phyloP scores from a whole-genome alignment of 2,888 invertebrate species.

The Leucozona laternaria region DNA sequence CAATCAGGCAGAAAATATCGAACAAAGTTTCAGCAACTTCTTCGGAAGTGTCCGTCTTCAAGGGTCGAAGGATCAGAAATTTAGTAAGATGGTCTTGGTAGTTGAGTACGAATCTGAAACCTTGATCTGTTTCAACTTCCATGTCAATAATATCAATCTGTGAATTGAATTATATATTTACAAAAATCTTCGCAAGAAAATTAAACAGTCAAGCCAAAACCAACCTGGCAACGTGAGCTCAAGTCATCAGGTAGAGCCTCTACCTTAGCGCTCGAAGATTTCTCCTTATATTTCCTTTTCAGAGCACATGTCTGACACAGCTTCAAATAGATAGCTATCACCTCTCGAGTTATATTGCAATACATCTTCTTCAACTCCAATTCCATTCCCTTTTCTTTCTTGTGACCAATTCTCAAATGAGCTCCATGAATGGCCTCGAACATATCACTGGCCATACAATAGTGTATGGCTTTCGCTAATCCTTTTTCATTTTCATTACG shows the following conservation, averaged over 20 bases:
- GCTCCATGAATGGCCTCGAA: slow-evolving; percentile 51
- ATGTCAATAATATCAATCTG: slow-evolving; percentile 80
- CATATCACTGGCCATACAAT: slow-evolving; percentile 50
- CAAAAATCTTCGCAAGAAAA: background rate
- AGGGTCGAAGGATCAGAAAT: slow-evolving; percentile 80
- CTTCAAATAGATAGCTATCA: slow-evolving; percentile 58
- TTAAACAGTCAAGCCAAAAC: slow-evolving; percentile 38
- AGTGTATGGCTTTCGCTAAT: slow-evolving; percentile 15
- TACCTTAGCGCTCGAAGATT: slow-evolving; percentile 6
- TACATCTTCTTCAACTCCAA: slow-evolving; percentile 57
- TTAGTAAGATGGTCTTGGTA: slow-evolving; percentile 79
- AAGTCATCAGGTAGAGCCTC: slow-evolving; percentile 76
- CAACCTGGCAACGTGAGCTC: slow-evolving; percentile 80
- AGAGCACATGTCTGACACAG: slow-evolving; percentile 63
- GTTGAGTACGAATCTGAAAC: slow-evolving; percentile 79
- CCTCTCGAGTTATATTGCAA: slow-evolving; percentile 64
- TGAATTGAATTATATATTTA: background rate
- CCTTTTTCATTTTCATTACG: slow-evolving; percentile 19
- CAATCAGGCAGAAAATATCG: slow-evolving; percentile 81
- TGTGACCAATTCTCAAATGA: slow-evolving; percentile 63
- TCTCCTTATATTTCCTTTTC: slow-evolving; percentile 34
- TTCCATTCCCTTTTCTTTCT: slow-evolving; percentile 63
- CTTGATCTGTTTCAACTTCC: slow-evolving; percentile 78
- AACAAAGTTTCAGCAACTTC: slow-evolving; percentile 80
- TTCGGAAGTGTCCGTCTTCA: slow-evolving; percentile 79